Conservation (phyloP, 2,113 vertebrate genomes). For the Lagopus muta region DNA sequence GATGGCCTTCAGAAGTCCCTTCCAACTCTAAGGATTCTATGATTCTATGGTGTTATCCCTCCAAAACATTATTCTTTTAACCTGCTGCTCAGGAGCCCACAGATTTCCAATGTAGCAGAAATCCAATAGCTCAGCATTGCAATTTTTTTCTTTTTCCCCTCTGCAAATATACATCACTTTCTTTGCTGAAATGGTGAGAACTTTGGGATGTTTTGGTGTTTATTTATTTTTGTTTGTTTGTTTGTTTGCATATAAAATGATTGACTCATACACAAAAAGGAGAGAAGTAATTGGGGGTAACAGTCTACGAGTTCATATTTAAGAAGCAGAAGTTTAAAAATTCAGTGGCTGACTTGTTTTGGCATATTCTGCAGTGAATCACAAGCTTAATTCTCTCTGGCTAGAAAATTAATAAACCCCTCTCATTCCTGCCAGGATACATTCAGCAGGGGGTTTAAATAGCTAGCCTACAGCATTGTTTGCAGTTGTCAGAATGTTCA, state of each 20-base stretch:
- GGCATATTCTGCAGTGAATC: constrained; percentile 53
- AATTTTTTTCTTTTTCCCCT: not conserved
- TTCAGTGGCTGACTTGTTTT: constrained; percentile 54
- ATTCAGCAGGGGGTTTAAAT: constrained; percentile 64
- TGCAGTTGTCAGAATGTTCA: constrained; percentile 63
- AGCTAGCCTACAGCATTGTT: constrained; percentile 54
- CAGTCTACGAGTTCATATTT: constrained; percentile 25
- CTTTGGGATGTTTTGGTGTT: not conserved
- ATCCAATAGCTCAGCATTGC: not conserved
- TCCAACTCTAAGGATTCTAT: no score
- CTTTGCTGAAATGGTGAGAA: not conserved
- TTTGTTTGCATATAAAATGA: not conserved
- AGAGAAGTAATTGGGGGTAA: not conserved
- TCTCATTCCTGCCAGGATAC: constrained; percentile 67
- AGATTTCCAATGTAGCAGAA: not conserved
- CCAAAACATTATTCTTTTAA: constrained; percentile 7
- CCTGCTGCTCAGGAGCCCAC: not conserved
- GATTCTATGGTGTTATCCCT: not conserved
- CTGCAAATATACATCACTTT: not conserved
- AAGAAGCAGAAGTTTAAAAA: constrained; percentile 43
- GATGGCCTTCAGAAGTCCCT: no score
- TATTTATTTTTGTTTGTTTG: not conserved
- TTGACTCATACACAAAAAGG: not conserved
- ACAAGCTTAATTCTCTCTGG: constrained; percentile 62
- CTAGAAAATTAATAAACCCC: constrained; percentile 70